Evolutionary conservation across 2,888 invertebrate species (phyloP), one percentile per base, ranked within the genome.

Genomic region (Sphaerophoria taeniata): DNA sequence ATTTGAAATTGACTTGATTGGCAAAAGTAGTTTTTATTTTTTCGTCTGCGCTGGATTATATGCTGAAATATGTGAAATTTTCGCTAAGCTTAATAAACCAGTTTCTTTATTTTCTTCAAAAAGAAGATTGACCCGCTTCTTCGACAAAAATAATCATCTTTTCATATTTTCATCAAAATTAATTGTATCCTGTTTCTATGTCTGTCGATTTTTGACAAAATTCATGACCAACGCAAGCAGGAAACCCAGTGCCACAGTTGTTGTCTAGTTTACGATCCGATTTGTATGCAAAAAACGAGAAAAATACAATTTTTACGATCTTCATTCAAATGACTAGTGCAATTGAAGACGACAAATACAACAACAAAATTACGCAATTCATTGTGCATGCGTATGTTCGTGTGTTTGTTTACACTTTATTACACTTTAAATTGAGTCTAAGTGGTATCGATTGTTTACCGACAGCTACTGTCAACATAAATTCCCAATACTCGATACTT

Each of bases 401-500:
- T 63, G 55, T 71, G 72, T 81, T 67, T 80, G 85, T 81, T 85
- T 85, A 77, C 81, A 73, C 81, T 81, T 81, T 81, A 76, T 67
- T 75, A 60, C 65, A 60, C 65, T 67, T 67, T 58, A 67, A 73
- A 81, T 85, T 76, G 85, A 49, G 58, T 69, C 72, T 85, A 85
- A 85, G 85, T 85, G 81, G 81, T 69, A 85, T 85, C 81, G 81
- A 85, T 81, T 85, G 85, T 85, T 81, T 65, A 76, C 72, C 61
- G 81, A 85, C 85, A 85, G 85, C 81, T 85, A 73, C 85, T 85
- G 85, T 81, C 85, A 85, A 76, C 81, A 81, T 85, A 85, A 81
- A 85, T 85, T 63, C 43, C 71, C 61, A 34, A 7, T 14, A 43
- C 9, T 9, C 3, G 24, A 75, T 43, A 49, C 61, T 74, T 36